Percentiles rank a stretch among this genome's conserved stretches.
Conservation (phyloP, 2,797 vertebrate genomes). For the Adelosebastes latens region DNA sequence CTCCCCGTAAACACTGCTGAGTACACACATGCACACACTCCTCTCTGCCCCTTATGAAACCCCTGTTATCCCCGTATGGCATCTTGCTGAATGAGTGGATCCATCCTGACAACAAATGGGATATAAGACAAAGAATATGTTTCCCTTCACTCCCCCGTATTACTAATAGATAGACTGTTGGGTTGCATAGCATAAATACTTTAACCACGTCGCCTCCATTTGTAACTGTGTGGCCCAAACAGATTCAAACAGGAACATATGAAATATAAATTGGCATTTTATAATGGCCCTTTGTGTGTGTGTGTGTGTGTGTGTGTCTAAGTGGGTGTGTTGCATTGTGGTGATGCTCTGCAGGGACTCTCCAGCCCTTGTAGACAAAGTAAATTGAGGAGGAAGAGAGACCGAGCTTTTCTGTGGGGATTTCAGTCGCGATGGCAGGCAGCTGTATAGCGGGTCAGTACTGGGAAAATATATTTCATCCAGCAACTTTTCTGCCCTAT, state of each 20-base stretch:
- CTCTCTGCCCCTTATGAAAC: slow-evolving; percentile 38
- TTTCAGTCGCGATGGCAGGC: slow-evolving; percentile 63
- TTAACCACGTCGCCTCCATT: slow-evolving; percentile 90
- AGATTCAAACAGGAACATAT: slow-evolving; percentile 87
- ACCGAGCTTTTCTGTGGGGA: slow-evolving; percentile 81
- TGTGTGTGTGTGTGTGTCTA: slow-evolving; percentile 71
- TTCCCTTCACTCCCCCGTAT: slow-evolving; percentile 83
- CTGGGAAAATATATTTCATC: slow-evolving; percentile 84
- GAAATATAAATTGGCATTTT: slow-evolving; percentile 95
- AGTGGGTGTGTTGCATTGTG: slow-evolving; percentile 34
- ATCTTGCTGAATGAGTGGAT: slow-evolving; percentile 78
- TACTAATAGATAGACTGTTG: slow-evolving; percentile 93
- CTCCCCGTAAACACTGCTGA: slow-evolving; percentile 7
- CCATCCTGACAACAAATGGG: slow-evolving; percentile 87
- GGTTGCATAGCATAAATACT: slow-evolving; percentile 94
- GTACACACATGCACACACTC: slow-evolving; percentile 6
- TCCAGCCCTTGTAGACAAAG: slow-evolving; percentile 86
- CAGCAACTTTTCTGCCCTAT: slow-evolving; percentile 82
- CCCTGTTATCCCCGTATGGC: slow-evolving; percentile 65
- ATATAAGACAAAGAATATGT: slow-evolving; percentile 86
- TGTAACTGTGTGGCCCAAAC: slow-evolving; percentile 87
- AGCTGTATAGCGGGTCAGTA: slow-evolving; percentile 46
- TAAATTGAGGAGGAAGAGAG: slow-evolving; percentile 85
- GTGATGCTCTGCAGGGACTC: slow-evolving; percentile 68
- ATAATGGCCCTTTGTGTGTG: slow-evolving; percentile 87